Conservation (phyloP, 2,888 invertebrate genomes). For the Schrankia costaestrigalis region DNA sequence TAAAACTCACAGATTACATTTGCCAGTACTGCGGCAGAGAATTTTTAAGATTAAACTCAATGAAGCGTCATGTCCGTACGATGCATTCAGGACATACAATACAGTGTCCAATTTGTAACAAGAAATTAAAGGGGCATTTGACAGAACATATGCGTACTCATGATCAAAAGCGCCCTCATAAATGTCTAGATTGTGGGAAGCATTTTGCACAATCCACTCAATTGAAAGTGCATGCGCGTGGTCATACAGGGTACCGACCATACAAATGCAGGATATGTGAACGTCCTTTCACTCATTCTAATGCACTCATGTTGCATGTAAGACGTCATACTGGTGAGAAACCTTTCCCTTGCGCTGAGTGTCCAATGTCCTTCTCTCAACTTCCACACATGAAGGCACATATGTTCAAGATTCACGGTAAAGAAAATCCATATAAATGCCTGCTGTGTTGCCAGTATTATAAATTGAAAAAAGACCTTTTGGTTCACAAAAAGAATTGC, state of each 20-base stretch:
- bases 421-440: conserved; percentile 89
- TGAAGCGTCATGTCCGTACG: conserved; percentile 88
- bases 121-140: conserved; percentile 89
- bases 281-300: conserved; percentile 91
- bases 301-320: conserved; percentile 90
- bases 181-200: conserved; percentile 89
- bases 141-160: conserved; percentile 92
- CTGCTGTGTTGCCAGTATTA: conserved; percentile 86
- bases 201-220: conserved; percentile 92
- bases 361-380: conserved; percentile 88
- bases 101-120: conserved; percentile 90
- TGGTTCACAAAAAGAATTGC: conserved; percentile 82
- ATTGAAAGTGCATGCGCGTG: conserved; percentile 89
- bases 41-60: conserved; percentile 86
- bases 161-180: conserved; percentile 87
- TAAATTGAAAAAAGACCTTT: conserved; percentile 87
- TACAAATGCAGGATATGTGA: conserved; percentile 90
- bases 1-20: conserved; percentile 86
- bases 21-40: conserved; percentile 91
- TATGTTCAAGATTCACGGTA: conserved; percentile 91
- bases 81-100: conserved; percentile 88
- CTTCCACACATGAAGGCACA: conserved; percentile 93
- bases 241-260: conserved; percentile 92
- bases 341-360: conserved; percentile 87
- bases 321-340: conserved; percentile 92